Evolutionary conservation across 2,113 vertebrate species (phyloP).

Genomic region (Oryctolagus cuniculus): mOryCun1.1 NC_091445.1:75743501-75744000

Average conservation of each 20-base stretch:
- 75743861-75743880: not conserved
- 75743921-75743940: slow-evolving; percentile 56
- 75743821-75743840: not conserved
- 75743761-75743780: not conserved
- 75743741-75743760: slow-evolving; percentile 35
- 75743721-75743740: slow-evolving; percentile 18
- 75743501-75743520: not conserved
- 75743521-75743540: not conserved
- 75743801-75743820: not conserved
- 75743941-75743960: slow-evolving; percentile 53
- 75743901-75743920: not conserved
- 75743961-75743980: slow-evolving; percentile 22
- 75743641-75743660: not conserved
- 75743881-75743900: not conserved
- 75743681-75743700: slow-evolving; percentile 10
- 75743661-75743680: not conserved
- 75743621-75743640: slow-evolving; percentile 20
- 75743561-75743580: not conserved
- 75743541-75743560: slow-evolving; percentile 31
- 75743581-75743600: slow-evolving; percentile 40
- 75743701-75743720: not conserved
- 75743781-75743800: not conserved
- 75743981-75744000: slow-evolving; percentile 2
- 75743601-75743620: not conserved
- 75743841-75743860: not conserved